Conservation (phyloP, 1,140 invertebrate species). For the Cotesia chilonis region DNA sequence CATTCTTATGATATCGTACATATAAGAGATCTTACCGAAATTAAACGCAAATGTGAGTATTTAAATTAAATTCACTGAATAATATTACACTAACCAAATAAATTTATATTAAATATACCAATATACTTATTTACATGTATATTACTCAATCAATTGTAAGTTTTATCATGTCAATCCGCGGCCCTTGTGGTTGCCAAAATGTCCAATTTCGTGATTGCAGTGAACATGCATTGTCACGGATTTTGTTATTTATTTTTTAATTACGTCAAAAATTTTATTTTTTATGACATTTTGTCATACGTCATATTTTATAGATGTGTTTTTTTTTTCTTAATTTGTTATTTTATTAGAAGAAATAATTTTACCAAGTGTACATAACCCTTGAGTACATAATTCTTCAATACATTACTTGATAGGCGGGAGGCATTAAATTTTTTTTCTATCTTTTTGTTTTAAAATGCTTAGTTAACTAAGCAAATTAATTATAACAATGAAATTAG, state of each 20-base stretch:
- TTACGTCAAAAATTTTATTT: neutral
- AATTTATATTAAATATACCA: neutral
- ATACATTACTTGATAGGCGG: too few relatives aligned
- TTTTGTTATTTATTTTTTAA: neutral
- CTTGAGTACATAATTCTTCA: neutral
- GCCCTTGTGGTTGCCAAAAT: slow-evolving; percentile 33
- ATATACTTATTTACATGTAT: too few relatives aligned
- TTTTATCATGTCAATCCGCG: slow-evolving; percentile 29
- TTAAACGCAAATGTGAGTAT: slow-evolving; percentile 49
- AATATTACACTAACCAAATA: slow-evolving; percentile 8
- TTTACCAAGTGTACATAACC: slow-evolving; percentile 16
- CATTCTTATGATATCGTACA: slow-evolving; percentile 50
- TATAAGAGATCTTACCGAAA: slow-evolving; percentile 43
- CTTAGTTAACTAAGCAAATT: too few relatives aligned
- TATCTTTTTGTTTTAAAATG: too few relatives aligned
- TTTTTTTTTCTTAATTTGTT: neutral
- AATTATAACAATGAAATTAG: too few relatives aligned
- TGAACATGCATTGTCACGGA: slow-evolving; percentile 24
- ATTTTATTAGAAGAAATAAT: neutral
- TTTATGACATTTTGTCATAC: slow-evolving; percentile 16
- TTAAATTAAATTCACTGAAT: neutral
- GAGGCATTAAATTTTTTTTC: neutral
- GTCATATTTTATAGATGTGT: slow-evolving; percentile 32
- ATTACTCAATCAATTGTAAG: neutral
- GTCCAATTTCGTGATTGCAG: slow-evolving; percentile 33